phyloP scores from a whole-genome alignment of 1,140 invertebrate genomes.

The Trypoxylus dichotomus region DNA sequence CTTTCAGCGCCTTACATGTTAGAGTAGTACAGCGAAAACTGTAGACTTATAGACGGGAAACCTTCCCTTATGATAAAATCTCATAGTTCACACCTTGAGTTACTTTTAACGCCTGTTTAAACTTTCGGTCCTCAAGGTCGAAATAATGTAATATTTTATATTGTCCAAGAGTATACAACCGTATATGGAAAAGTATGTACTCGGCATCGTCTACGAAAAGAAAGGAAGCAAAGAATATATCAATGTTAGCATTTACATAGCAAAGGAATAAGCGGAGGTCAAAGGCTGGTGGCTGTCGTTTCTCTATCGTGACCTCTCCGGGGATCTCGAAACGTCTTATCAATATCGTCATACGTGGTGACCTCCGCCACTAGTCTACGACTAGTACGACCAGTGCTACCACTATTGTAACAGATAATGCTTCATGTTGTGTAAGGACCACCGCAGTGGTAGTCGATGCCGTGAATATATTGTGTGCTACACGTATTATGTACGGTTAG shows the following conservation, averaged over 20 bases:
- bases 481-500: neutral
- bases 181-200: neutral
- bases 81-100: no score
- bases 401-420: neutral
- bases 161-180: neutral
- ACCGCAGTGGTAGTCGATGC: neutral
- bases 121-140: no score
- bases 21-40: no score
- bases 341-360: constrained; percentile 11
- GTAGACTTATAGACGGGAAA: no score
- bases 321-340: constrained; percentile 13
- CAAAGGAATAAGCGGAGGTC: constrained; percentile 25
- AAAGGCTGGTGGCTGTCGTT: constrained; percentile 20
- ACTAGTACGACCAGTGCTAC: neutral
- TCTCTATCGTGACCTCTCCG: constrained; percentile 17
- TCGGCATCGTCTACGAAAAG: neutral
- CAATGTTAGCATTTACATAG: constrained; percentile 34
- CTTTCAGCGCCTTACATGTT: no score
- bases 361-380: neutral
- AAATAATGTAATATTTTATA: no score
- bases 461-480: neutral
- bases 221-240: constrained; percentile 34
- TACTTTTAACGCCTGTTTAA: no score
- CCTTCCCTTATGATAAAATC: no score
- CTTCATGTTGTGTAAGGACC: neutral